phyloP scores from a whole-genome alignment of 1,140 invertebrate genomes.

The Macrobrachium nipponense region DNA sequence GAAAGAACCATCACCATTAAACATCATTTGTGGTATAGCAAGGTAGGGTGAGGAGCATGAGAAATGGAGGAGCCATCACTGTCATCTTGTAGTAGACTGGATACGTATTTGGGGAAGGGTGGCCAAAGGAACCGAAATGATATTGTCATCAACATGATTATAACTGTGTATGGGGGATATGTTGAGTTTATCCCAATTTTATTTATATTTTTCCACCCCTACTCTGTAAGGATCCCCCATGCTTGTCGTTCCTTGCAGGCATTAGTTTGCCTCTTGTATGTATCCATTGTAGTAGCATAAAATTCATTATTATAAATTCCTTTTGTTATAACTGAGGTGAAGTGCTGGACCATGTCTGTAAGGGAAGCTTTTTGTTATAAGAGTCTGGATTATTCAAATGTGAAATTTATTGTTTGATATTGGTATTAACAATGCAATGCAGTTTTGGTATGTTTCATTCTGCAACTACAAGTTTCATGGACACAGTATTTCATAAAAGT shows the following conservation, averaged over 20 bases:
- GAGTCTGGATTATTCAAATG: background rate
- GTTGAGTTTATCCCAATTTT: conserved; percentile 19
- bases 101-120: conserved; percentile 45
- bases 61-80: conserved; percentile 19
- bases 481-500: no score
- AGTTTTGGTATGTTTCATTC: no score
- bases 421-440: no score
- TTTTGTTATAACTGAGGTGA: conserved; percentile 49
- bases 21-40: conserved; percentile 21
- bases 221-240: conserved; percentile 35
- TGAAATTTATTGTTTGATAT: no score
- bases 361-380: conserved; percentile 5
- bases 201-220: conserved; percentile 31
- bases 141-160: conserved; percentile 33
- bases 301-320: conserved; percentile 50
- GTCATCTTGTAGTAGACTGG: conserved; percentile 49
- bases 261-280: conserved; percentile 53
- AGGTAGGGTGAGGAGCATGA: conserved; percentile 8
- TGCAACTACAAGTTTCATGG: no score
- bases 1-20: background rate
- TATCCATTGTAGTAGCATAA: conserved; percentile 58
- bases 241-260: conserved; percentile 56
- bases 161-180: conserved; percentile 49
- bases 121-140: conserved; percentile 32
- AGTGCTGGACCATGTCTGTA: conserved; percentile 43